A percentile compares a stretch with the other conserved stretches of the same genome.
Conservation (phyloP, 1,140 invertebrate genomes). For the Hycleus cichorii region DNA sequence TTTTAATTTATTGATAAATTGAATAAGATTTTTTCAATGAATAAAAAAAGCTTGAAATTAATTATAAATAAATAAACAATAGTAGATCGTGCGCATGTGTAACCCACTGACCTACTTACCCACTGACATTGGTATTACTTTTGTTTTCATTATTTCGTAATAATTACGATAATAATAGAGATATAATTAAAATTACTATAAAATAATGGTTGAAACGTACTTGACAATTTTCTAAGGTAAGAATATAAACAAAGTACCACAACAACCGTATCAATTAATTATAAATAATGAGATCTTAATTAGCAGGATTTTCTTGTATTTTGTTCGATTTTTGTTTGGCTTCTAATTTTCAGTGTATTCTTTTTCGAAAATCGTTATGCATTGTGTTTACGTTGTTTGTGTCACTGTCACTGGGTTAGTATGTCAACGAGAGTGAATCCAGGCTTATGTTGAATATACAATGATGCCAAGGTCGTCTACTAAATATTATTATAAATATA, state of each 20-base stretch:
- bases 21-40: too few species aligned
- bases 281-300: too few species aligned
- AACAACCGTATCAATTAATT: too few species aligned
- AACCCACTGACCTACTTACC: slow-evolving; percentile 49
- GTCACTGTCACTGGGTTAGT: slow-evolving; percentile 30
- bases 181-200: slow-evolving; percentile 7
- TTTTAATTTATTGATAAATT: too few species aligned
- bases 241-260: too few species aligned
- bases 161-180: slow-evolving; percentile 13
- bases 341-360: too few species aligned
- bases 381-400: slow-evolving; percentile 8
- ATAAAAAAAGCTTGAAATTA: too few species aligned
- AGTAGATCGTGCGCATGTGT: slow-evolving; percentile 37
- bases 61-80: too few species aligned
- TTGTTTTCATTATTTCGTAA: slow-evolving; percentile 24
- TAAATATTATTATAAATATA: slow-evolving; percentile 8
- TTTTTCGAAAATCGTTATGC: too few species aligned
- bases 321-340: too few species aligned
- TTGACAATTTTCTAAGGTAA: too few species aligned
- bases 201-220: background rate
- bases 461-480: slow-evolving; percentile 29
- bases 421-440: slow-evolving; percentile 35
- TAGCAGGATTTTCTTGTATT: too few species aligned
- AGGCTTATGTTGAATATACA: slow-evolving; percentile 21
- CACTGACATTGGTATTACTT: slow-evolving; percentile 49